Percentiles rank a stretch among this genome's conserved stretches.
phyloP scores from a whole-genome alignment of 1,140 invertebrate species.

The Drosophila navojoa region DNA sequence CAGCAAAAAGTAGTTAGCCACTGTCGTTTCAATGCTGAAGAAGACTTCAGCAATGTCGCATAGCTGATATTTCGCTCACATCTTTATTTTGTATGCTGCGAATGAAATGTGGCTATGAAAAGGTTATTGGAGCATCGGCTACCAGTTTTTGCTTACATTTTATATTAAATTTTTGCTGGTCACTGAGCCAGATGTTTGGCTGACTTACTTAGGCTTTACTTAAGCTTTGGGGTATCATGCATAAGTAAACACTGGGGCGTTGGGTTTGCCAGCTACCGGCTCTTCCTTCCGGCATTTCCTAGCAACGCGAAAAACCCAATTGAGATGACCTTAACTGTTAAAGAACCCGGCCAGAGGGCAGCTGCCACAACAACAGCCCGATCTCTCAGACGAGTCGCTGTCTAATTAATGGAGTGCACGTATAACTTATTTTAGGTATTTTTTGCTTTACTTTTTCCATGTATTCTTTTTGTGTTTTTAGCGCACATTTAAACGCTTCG shows the following conservation, averaged over 20 bases:
- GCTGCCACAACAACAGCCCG: constrained; percentile 27
- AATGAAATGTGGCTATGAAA: constrained; percentile 47
- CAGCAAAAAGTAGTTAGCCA: constrained; percentile 68
- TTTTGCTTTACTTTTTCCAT: constrained; percentile 39
- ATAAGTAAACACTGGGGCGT: constrained; percentile 21
- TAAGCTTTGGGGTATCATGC: constrained; percentile 25
- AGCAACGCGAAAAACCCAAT: constrained; percentile 23
- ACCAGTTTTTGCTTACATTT: constrained; percentile 24
- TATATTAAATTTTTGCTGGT: constrained; percentile 15
- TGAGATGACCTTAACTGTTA: constrained; percentile 64
- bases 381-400: constrained; percentile 23
- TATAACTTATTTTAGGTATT: constrained; percentile 39
- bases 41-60: constrained; percentile 42
- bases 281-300: constrained; percentile 76
- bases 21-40: constrained; percentile 74
- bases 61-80: constrained; percentile 2
- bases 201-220: constrained; percentile 28
- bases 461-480: constrained; percentile 30
- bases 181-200: constrained; percentile 48
- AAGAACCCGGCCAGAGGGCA: constrained; percentile 55
- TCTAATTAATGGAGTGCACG: constrained; percentile 75
- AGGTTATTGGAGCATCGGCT: constrained; percentile 72
- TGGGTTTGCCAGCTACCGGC: constrained; percentile 51
- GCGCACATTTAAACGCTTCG: constrained; percentile 75
- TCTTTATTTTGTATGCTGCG: constrained; percentile 23